Base-by-base conservation (phyloP, 1,140 invertebrate species). In the Pseudomyrmex flavicornis region DNA sequence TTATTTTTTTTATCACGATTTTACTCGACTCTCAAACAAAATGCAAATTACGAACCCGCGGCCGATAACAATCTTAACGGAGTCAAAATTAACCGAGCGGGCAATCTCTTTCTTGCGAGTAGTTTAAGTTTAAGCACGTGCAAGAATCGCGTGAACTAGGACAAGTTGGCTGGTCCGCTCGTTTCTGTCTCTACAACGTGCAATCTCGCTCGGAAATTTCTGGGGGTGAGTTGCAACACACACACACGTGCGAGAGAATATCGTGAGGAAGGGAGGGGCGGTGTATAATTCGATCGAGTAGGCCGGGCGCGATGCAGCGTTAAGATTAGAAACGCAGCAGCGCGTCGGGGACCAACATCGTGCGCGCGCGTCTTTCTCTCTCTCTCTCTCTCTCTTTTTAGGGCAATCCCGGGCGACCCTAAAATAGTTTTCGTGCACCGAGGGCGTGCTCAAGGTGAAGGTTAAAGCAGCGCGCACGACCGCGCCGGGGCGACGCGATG, bases 391-490 rank as follows among this genome's bases (percentile, higher is more conserved):
- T 17, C 35, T 79, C 76, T 62, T 86, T 70, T 69, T 61, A 58
- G 75, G 77, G 75, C 70, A 56, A 17, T 15, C 35, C 35, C 84
- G 59, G 56, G 35, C 56, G 56, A 72, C 82, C 85, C 89, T 79
- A 88, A 90, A 90, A 90, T 90, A 90, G 89, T 80, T 74, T 59
- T 56, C 82, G 62, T 35, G 10, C 73, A 46, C 54, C 52, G 59
- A 82, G 83, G 87, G 77, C 62, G 73, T 54, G 70, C 70, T 70
- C 85, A 85, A 85, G 88, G 79, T 84, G 84, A 91, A 91, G 90
- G 86, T 89, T 87, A 85, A 85, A 77, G 80, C 75, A 54, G 62
- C 83, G 50, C 35, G 75, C 77, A 73, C 76, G 58, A 65, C 26
- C 26, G 26, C 74, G 87, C 52, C 48, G 75, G 89, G 84, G 83